A percentile compares a stretch with the other conserved stretches of the same genome.
Evolutionary conservation across 2,113 vertebrate genomes (phyloP).

Genomic region (Corythornis cristatus): DNA sequence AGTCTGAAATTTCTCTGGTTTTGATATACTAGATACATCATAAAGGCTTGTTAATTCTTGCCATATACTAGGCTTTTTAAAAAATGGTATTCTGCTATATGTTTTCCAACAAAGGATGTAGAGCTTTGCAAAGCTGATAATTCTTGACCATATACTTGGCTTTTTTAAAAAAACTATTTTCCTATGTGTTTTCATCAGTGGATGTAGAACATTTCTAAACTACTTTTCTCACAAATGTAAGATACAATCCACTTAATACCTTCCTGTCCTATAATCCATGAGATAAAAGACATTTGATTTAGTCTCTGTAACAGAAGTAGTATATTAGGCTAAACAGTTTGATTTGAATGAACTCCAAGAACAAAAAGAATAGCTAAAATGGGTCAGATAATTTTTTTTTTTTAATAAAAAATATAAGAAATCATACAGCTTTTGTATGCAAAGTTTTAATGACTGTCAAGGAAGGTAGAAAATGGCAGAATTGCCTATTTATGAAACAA

Average conservation of each 20-base stretch:
- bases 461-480: background rate
- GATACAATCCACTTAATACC: background rate
- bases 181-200: background rate
- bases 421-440: no score
- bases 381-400: background rate
- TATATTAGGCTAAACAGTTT: background rate
- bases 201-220: background rate
- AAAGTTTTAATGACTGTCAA: background rate
- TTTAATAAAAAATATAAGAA: no score
- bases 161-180: background rate
- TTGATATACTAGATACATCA: background rate
- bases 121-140: background rate
- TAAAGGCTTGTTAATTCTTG: background rate
- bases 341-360: background rate
- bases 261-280: background rate
- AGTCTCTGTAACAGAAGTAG: background rate
- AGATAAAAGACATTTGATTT: slow-evolving; percentile 26
- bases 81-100: background rate
- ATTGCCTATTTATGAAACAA: background rate
- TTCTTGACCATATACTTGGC: background rate
- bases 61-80: background rate
- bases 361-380: background rate
- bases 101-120: background rate
- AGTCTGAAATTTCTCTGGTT: background rate
- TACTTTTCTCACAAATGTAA: background rate